phyloP scores from a whole-genome alignment of 2,888 invertebrate genomes.

The Hirtodrosophila cameraria region DNA sequence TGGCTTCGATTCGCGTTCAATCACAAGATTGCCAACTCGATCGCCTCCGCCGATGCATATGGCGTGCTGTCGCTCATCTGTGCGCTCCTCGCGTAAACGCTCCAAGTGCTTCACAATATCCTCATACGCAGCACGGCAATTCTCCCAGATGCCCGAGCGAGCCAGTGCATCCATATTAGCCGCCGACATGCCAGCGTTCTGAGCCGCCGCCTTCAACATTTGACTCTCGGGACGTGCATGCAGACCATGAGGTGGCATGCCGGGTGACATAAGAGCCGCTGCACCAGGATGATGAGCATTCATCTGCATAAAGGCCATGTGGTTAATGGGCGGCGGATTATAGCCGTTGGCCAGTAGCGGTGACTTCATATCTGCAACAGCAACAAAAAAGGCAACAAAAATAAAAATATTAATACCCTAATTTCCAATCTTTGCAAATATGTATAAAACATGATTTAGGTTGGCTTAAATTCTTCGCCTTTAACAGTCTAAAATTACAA shows the following conservation, averaged over 20 bases:
- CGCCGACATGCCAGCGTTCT: slow-evolving; percentile 88
- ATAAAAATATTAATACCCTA: slow-evolving; percentile 1
- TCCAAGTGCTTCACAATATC: slow-evolving; percentile 97
- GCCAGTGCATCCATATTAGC: slow-evolving; percentile 94
- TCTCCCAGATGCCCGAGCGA: slow-evolving; percentile 96
- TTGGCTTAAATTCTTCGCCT: too few species aligned
- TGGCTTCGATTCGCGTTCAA: slow-evolving; percentile 93
- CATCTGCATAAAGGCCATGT: slow-evolving; percentile 97
- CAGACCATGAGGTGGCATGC: slow-evolving; percentile 92
- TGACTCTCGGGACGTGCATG: slow-evolving; percentile 90
- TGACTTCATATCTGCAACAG: slow-evolving; percentile 92
- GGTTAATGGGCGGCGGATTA: slow-evolving; percentile 96
- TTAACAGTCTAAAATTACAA: too few species aligned
- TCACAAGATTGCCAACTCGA: slow-evolving; percentile 80
- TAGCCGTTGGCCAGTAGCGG: slow-evolving; percentile 96
- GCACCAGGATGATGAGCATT: slow-evolving; percentile 90
- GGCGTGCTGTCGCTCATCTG: slow-evolving; percentile 92
- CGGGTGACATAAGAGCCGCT: slow-evolving; percentile 92
- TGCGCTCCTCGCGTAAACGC: slow-evolving; percentile 95
- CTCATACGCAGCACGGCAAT: slow-evolving; percentile 96
- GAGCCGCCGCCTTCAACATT: slow-evolving; percentile 90
- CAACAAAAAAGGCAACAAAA: background rate
- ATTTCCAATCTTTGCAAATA: too few species aligned
- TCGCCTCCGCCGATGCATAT: slow-evolving; percentile 86
- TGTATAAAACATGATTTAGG: too few species aligned